Base-by-base conservation (phyloP, 2,888 invertebrate species). In the Trichopria drosophilae region DNA sequence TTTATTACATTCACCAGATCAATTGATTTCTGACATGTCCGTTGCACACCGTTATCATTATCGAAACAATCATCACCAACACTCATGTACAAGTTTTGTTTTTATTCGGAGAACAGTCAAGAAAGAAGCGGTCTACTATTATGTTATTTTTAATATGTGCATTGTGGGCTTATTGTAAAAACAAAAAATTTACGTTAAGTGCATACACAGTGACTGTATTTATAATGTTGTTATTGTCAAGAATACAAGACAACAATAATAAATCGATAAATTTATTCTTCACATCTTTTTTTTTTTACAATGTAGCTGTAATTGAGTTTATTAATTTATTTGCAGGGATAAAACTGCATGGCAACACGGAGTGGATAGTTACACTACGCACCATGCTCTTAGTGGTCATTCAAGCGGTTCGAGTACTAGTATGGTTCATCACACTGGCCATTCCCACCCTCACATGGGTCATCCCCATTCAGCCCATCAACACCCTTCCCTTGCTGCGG, bases 401-500 rank as follows among this genome's bases (percentile, higher is more conserved):
- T 65, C 72, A 45, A 72, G 72, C 15, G 67, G 70, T 12, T 64
- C 72, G 18, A 63, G 69, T 13, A 68, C 67, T 28, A 66, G 64
- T n/a, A 75, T 72, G 70, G 72, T 66, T 4, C 69, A 69, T 22
- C 74, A 73, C 53, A 61, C 65, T 6, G 65, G 63, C 26, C 66
- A 68, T 51, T 56, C 65, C 51, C 69, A 71, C 42, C 67, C 69
- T 42, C 71, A 69, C 56, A 64, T 72, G 47, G 68, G 65, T 23
- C 68, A 69, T 58, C 70, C 75, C 54, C 77, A 75, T 66, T 77
- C 81, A 71, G 80, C 80, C 66, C 81, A 81, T 75, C 81, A 81
- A 67, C 80, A 78, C 72, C 71, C 79, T 51, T 72, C 76, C 12
- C 68, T 80, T 16, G 77, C 77, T 18, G 77, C 82, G 71, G 71